These are phyloP conservation scores for Polyodon spathula DNA, from an alignment of 2,113 vertebrate species.

Conservation along the genomic window DNA sequence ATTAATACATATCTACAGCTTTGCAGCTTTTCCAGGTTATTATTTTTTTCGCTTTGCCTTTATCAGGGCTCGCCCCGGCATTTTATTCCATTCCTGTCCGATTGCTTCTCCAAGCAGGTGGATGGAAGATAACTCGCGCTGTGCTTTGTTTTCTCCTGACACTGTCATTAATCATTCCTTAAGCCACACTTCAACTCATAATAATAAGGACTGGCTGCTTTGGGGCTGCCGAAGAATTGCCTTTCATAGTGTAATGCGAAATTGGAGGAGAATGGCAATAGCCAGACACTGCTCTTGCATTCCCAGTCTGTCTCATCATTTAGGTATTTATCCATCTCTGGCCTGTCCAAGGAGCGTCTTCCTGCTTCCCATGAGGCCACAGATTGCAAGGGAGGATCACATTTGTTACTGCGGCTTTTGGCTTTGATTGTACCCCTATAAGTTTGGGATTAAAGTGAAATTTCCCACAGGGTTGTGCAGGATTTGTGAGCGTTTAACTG, in stretches of 20 bases:
- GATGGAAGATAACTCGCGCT: slow-evolving; percentile 97
- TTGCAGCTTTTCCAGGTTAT: slow-evolving; percentile 73
- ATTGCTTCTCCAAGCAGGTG: slow-evolving; percentile 90
- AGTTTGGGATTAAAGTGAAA: slow-evolving; percentile 99
- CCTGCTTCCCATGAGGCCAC: slow-evolving; percentile 81
- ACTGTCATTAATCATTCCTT: slow-evolving; percentile 99
- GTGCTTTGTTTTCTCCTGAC: slow-evolving; percentile 96
- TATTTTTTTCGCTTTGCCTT: slow-evolving; percentile 52
- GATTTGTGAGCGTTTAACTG: slow-evolving; percentile 99
- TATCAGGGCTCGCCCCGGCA: slow-evolving; percentile 68
- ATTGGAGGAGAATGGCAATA: slow-evolving; percentile 97
- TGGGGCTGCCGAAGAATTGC: slow-evolving; percentile 94
- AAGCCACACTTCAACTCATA: slow-evolving; percentile 97
- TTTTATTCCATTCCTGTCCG: slow-evolving; percentile 81
- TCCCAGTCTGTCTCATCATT: slow-evolving; percentile 98
- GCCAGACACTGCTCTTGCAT: slow-evolving; percentile 88
- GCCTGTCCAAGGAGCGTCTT: slow-evolving; percentile 85
- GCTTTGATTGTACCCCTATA: slow-evolving; percentile 99
- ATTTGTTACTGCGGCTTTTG: slow-evolving; percentile 98
- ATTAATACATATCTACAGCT: slow-evolving; percentile 76
- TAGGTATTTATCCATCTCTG: slow-evolving; percentile 99
- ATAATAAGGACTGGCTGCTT: slow-evolving; percentile 98
- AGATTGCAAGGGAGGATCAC: slow-evolving; percentile 96
- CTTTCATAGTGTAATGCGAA: slow-evolving; percentile 92
- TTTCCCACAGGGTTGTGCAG: slow-evolving; percentile 99